Percentiles rank a stretch among this genome's conserved stretches.
Conservation (phyloP, 2,797 vertebrate species). For the Danio kyathit region DNA sequence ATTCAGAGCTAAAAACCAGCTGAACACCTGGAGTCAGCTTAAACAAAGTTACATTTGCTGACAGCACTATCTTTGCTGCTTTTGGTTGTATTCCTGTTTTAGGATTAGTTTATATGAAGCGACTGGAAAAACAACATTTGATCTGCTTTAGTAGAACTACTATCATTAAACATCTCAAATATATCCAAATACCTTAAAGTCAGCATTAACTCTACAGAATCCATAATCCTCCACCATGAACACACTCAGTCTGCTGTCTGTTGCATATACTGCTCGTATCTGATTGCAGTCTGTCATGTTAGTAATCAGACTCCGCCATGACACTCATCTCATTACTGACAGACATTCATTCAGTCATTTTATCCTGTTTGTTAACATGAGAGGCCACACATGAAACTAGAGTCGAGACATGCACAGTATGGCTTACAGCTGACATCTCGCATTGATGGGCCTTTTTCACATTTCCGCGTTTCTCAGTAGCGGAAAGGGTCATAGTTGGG, state of each 20-base stretch:
- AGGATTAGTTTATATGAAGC: not conserved
- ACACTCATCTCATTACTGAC: slow-evolving; percentile 15
- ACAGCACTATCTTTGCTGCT: not conserved
- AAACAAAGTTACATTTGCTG: not conserved
- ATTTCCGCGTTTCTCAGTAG: no score
- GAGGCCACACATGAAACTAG: not conserved
- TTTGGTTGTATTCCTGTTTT: not conserved
- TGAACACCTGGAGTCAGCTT: not conserved
- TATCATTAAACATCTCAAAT: not conserved
- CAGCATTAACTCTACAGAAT: not conserved
- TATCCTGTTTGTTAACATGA: slow-evolving; percentile 27
- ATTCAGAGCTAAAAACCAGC: no score
- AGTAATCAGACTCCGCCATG: not conserved
- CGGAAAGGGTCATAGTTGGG: no score
- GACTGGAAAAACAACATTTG: not conserved
- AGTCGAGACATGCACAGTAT: not conserved
- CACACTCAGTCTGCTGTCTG: not conserved
- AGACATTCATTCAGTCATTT: slow-evolving; percentile 4
- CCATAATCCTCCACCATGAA: not conserved
- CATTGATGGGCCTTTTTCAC: not conserved
- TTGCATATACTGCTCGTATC: not conserved
- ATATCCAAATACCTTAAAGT: not conserved
- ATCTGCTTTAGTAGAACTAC: not conserved
- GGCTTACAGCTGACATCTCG: not conserved
- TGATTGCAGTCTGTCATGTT: slow-evolving; percentile 18